Percentiles rank a stretch among this genome's conserved stretches.
phyloP scores from a whole-genome alignment of 2,797 vertebrate species.

The Falco columbarius region DNA sequence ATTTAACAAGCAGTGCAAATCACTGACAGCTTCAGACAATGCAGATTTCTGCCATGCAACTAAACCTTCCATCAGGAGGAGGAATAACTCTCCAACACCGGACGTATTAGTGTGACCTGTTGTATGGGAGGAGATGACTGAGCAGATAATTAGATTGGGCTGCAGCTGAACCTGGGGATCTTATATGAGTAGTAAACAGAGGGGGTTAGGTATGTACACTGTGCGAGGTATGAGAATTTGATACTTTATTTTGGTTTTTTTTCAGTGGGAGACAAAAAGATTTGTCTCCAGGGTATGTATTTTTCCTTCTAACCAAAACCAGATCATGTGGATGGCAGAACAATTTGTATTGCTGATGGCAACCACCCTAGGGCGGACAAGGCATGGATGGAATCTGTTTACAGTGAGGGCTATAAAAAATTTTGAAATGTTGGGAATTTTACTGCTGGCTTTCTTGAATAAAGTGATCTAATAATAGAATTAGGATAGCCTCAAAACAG shows the following conservation, averaged over 20 bases:
- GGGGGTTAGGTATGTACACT: neutral
- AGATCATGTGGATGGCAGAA: neutral
- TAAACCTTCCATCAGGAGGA: neutral
- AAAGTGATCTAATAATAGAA: neutral
- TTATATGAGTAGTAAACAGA: neutral
- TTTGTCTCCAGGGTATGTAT: neutral
- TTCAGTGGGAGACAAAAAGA: neutral
- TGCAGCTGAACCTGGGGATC: neutral
- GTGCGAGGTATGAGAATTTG: neutral
- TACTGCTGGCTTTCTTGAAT: neutral
- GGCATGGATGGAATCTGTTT: neutral
- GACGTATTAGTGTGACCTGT: neutral
- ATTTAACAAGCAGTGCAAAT: neutral
- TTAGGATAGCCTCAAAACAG: neutral
- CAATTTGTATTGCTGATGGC: neutral
- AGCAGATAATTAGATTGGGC: neutral
- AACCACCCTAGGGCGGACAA: rapidly evolving
- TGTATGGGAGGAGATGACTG: neutral
- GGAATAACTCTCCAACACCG: neutral
- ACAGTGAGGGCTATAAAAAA: neutral
- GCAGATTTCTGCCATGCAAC: neutral
- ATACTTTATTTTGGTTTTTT: neutral
- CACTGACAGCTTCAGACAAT: neutral
- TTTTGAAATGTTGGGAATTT: neutral
- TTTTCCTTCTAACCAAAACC: too few relatives aligned